A percentile compares a stretch with the other conserved stretches of the same genome.
These are phyloP conservation scores for Acanthurus leucopareius DNA, from an alignment of 2,797 vertebrate genomes.

Conservation along the genomic window DNA sequence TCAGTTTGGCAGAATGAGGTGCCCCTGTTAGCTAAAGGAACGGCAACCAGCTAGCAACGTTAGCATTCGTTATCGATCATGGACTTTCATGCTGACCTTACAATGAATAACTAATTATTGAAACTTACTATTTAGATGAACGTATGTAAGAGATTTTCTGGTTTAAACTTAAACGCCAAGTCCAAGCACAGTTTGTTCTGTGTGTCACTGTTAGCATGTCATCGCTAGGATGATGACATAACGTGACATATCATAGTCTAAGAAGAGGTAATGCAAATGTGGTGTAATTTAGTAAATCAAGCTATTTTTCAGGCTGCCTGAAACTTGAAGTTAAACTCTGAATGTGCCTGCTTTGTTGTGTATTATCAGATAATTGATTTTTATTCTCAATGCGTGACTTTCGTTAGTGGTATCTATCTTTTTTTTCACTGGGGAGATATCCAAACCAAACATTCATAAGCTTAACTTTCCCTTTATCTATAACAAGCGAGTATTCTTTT, in stretches of 20 bases:
- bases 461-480: neutral
- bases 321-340: neutral
- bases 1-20: neutral
- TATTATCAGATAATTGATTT: too few relatives aligned
- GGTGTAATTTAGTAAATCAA: neutral
- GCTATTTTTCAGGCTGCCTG: neutral
- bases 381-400: neutral
- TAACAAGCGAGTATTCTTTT: accelerated
- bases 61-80: slow-evolving; percentile 17
- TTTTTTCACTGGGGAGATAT: too few relatives aligned
- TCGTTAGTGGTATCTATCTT: too few relatives aligned
- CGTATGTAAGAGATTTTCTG: neutral
- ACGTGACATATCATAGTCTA: neutral
- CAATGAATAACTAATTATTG: neutral
- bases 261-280: too few relatives aligned
- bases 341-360: neutral
- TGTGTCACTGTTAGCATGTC: neutral
- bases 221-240: slow-evolving; percentile 40
- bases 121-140: too few relatives aligned
- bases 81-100: slow-evolving; percentile 29
- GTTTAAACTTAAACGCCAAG: neutral
- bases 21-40: neutral
- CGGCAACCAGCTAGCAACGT: slow-evolving; percentile 31
- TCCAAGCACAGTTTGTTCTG: accelerated
- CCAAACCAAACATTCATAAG: slow-evolving; percentile 3